Evolutionary conservation across 2,797 vertebrate species (phyloP).

Genomic region (Poliocrania exsul): DNA sequence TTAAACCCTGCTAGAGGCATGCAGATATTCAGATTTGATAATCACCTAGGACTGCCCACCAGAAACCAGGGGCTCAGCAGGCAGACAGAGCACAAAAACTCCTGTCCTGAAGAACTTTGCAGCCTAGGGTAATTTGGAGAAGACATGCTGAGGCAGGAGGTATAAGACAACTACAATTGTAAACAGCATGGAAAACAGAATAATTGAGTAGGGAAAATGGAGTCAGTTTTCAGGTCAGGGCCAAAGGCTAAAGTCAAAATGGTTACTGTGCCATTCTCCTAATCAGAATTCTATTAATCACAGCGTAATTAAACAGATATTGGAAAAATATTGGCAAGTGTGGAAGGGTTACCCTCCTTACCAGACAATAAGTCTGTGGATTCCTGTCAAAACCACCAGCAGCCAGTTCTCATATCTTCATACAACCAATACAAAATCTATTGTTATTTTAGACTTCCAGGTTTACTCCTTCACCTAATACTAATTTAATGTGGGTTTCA

Average conservation of each 20-base stretch:
- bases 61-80: background rate
- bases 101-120: background rate
- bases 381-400: background rate
- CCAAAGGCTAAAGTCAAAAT: background rate
- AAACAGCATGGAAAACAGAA: background rate
- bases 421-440: background rate
- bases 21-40: background rate
- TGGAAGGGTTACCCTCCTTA: background rate
- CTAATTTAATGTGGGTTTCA: constrained; percentile 5
- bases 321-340: background rate
- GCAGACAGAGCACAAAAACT: background rate
- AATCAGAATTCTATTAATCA: background rate
- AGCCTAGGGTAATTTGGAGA: background rate
- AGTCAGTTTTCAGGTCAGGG: background rate
- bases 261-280: background rate
- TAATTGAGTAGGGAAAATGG: background rate
- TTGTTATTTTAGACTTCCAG: constrained; percentile 14
- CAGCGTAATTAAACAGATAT: background rate
- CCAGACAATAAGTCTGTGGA: background rate
- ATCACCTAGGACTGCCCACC: background rate
- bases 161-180: background rate
- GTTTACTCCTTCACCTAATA: constrained; percentile 25
- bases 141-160: background rate
- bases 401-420: background rate
- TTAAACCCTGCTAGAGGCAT: background rate